Percentiles rank a stretch among this genome's conserved stretches.
phyloP scores from a whole-genome alignment of 2,797 vertebrate species.

The Eremophila alpestris region DNA sequence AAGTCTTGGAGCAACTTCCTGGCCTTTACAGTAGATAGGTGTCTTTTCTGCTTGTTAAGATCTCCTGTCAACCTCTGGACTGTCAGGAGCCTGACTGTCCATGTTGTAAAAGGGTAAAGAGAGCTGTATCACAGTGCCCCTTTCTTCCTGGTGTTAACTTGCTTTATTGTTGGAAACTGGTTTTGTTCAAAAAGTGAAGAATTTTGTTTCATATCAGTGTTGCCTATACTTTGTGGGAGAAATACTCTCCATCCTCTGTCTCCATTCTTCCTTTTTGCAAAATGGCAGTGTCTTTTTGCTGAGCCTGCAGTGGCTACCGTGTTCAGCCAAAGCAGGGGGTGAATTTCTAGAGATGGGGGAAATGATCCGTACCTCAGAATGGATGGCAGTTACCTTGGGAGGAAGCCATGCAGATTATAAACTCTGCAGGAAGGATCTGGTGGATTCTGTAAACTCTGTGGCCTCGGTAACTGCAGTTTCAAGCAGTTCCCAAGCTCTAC shows the following conservation, averaged over 20 bases:
- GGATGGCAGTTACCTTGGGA: not conserved
- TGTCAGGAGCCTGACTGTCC: not conserved
- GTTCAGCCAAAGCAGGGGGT: not conserved
- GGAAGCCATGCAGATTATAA: not conserved
- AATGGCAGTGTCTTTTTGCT: not conserved
- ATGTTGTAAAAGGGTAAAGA: not conserved
- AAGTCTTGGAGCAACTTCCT: not conserved
- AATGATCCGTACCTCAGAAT: not conserved
- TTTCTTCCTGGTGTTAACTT: not conserved
- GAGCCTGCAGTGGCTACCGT: fast-evolving
- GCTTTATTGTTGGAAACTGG: not conserved
- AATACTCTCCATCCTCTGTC: not conserved
- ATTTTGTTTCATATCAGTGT: not conserved
- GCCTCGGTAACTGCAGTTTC: not conserved
- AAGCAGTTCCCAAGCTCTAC: not conserved
- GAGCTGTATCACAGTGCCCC: not conserved
- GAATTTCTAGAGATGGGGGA: not conserved
- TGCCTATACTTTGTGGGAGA: not conserved
- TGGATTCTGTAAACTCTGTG: not conserved
- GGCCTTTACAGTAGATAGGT: not conserved
- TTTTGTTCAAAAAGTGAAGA: not conserved
- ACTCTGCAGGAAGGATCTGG: constrained; percentile 4
- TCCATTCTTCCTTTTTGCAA: not conserved
- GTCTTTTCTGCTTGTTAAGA: not conserved
- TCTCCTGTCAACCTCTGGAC: not conserved